Evolutionary conservation across 2,888 invertebrate genomes (phyloP).

Genomic region (Tetropium fuscum): DNA sequence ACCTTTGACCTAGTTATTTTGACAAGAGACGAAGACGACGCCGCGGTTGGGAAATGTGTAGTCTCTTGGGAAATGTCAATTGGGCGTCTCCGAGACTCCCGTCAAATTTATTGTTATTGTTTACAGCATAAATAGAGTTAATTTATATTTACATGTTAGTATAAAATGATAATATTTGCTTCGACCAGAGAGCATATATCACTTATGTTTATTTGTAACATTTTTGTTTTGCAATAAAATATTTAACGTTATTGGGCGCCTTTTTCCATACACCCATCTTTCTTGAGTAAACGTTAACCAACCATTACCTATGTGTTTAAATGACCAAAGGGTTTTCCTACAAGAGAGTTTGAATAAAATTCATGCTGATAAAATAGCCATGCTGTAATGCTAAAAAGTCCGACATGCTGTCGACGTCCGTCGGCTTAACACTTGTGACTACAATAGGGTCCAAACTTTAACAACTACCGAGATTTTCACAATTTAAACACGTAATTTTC

Average conservation of each 20-base stretch:
- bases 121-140: constrained; percentile 45
- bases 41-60: background rate
- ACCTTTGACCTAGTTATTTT: constrained; percentile 32
- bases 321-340: too few species aligned
- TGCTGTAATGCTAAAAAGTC: too few species aligned
- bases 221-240: constrained; percentile 60
- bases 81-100: constrained; percentile 21
- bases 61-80: constrained; percentile 10
- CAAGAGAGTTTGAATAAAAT: too few species aligned
- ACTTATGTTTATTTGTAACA: constrained; percentile 57
- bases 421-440: too few species aligned
- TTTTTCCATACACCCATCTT: too few species aligned
- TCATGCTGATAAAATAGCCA: too few species aligned
- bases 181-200: constrained; percentile 35
- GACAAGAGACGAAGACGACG: constrained; percentile 12
- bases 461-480: too few species aligned
- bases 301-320: too few species aligned
- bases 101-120: constrained; percentile 48
- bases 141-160: constrained; percentile 52
- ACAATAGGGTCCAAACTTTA: too few species aligned
- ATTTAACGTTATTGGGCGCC: constrained; percentile 56
- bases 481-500: too few species aligned
- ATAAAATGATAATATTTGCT: constrained; percentile 41
- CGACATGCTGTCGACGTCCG: too few species aligned
- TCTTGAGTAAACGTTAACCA: too few species aligned